These are phyloP conservation scores for Etheostoma perlongum DNA, from an alignment of 2,797 vertebrate genomes.

Conservation along the genomic window DNA sequence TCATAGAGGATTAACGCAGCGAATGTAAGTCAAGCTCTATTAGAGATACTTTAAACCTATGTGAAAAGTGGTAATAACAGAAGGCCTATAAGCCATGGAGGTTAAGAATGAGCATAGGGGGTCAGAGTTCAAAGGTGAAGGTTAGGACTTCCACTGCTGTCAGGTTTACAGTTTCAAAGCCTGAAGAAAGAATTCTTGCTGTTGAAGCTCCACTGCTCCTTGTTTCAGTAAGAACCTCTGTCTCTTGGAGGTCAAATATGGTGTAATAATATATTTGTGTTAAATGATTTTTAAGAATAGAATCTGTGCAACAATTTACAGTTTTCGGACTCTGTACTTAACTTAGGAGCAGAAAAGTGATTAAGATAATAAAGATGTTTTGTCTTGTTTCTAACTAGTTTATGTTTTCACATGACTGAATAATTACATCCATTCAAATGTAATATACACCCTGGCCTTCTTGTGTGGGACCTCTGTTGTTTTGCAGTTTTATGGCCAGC, in stretches of 20 bases:
- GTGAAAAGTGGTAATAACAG: slow-evolving; percentile 60
- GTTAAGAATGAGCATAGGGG: slow-evolving; percentile 68
- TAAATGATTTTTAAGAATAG: slow-evolving; percentile 2
- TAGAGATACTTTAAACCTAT: slow-evolving; percentile 42
- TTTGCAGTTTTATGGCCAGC: slow-evolving; percentile 30
- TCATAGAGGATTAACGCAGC: not conserved
- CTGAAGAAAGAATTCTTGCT: slow-evolving; percentile 62
- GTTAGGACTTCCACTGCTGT: slow-evolving; percentile 66
- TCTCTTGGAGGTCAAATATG: slow-evolving; percentile 24
- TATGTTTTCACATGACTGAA: slow-evolving; percentile 3
- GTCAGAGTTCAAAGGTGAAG: slow-evolving; percentile 76
- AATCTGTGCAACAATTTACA: not conserved
- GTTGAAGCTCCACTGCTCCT: slow-evolving; percentile 24
- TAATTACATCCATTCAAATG: slow-evolving; percentile 8
- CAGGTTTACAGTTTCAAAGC: slow-evolving; percentile 78
- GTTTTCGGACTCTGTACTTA: not conserved
- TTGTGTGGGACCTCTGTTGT: slow-evolving; percentile 1
- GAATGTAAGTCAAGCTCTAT: slow-evolving; percentile 30
- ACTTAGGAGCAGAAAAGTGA: not conserved
- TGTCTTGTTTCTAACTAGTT: slow-evolving; percentile 4
- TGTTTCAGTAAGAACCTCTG: slow-evolving; percentile 34
- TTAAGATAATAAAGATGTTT: not conserved
- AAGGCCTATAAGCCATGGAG: slow-evolving; percentile 46
- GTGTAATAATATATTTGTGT: not conserved
- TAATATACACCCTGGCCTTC: not conserved